phyloP scores from a whole-genome alignment of 2,888 invertebrate species.

The Physocephala rufipes region DNA sequence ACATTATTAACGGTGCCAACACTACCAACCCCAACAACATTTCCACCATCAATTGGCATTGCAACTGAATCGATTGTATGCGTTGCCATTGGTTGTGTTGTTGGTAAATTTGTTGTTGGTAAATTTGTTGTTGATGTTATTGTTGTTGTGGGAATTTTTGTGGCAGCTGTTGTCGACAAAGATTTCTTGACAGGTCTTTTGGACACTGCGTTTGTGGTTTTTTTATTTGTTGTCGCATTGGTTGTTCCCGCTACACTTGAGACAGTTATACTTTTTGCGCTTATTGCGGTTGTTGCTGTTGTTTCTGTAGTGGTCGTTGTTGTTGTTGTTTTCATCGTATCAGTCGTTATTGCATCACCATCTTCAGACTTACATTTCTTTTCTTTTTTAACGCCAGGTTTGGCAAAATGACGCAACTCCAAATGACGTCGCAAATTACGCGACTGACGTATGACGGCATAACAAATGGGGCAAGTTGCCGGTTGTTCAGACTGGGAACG shows the following conservation, averaged over 20 bases:
- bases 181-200: too few relatives aligned
- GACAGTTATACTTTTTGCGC: conserved; percentile 32
- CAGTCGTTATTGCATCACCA: conserved; percentile 50
- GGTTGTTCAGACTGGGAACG: conserved; percentile 72
- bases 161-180: conserved; percentile 25
- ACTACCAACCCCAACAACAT: background rate
- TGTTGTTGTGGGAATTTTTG: conserved; percentile 42
- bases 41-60: too few relatives aligned
- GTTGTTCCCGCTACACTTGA: conserved; percentile 20
- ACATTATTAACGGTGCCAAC: background rate
- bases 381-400: conserved; percentile 65
- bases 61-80: too few relatives aligned
- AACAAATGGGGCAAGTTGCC: conserved; percentile 71
- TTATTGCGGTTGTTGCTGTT: conserved; percentile 41
- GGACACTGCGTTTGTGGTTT: conserved; percentile 5
- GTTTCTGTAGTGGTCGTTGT: conserved; percentile 31
- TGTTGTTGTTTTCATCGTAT: conserved; percentile 47
- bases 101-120: too few relatives aligned
- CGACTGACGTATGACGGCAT: conserved; percentile 70
- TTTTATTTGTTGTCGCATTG: background rate
- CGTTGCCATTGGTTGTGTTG: conserved; percentile 14
- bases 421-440: conserved; percentile 71
- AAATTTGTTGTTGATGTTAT: conserved; percentile 16
- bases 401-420: conserved; percentile 66
- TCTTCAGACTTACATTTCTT: conserved; percentile 63